Conservation (phyloP, 2,797 vertebrate species). For the Pelochelys cantorii region DNA sequence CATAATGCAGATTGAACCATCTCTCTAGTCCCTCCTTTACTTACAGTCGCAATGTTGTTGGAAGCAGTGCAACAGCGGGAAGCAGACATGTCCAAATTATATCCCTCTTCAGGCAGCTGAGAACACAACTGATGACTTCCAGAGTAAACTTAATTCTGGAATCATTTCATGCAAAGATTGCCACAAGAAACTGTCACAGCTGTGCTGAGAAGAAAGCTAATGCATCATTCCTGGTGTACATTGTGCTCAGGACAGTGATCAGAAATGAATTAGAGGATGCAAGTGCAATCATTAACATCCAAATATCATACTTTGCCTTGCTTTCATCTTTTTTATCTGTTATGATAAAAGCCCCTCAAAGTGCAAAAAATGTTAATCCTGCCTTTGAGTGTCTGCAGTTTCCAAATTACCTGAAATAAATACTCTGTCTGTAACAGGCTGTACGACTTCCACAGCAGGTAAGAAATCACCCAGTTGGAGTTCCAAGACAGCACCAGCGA, state of each 20-base stretch:
- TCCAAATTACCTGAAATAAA: conserved; percentile 26
- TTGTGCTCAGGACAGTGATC: background rate
- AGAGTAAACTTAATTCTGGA: conserved; percentile 50
- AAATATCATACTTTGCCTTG: background rate
- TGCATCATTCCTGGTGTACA: background rate
- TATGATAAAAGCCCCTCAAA: conserved; percentile 3
- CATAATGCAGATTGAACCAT: conserved; percentile 15
- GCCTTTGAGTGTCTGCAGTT: conserved; percentile 5
- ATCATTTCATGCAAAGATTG: conserved; percentile 31
- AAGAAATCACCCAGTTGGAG: background rate
- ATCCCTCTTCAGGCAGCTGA: conserved; percentile 23
- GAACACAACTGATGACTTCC: conserved; percentile 7
- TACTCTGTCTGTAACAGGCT: background rate
- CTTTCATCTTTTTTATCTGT: background rate
- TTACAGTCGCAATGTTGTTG: conserved; percentile 12
- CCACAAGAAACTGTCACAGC: conserved; percentile 5
- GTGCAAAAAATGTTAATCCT: background rate
- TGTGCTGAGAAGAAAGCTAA: conserved; percentile 38
- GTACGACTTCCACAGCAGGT: background rate
- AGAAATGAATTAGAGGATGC: conserved; percentile 29
- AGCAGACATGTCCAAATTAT: background rate
- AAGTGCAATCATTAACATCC: background rate
- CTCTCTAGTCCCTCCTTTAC: conserved; percentile 33
- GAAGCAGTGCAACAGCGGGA: conserved; percentile 27
- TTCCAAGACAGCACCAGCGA: background rate